A percentile compares a stretch with the other conserved stretches of the same genome.
These are phyloP conservation scores for Sigmodon hispidus DNA, from an alignment of 2,113 vertebrate genomes.

Conservation along the genomic window DNA sequence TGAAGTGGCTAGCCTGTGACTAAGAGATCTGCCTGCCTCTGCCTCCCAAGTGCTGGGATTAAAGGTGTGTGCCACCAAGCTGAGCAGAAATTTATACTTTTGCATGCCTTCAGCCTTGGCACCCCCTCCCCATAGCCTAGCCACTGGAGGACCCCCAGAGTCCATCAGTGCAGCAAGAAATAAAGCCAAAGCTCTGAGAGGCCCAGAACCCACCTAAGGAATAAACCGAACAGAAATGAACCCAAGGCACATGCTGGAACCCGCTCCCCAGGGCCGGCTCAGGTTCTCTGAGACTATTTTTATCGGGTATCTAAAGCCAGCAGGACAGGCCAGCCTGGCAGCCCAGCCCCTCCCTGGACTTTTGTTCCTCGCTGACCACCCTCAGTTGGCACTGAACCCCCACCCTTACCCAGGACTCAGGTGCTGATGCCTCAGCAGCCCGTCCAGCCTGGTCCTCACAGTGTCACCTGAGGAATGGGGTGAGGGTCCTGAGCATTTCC, in stretches of 20 bases:
- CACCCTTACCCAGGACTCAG: not conserved
- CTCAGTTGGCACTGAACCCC: not conserved
- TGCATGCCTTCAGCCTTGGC: fast-evolving
- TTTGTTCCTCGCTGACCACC: fast-evolving
- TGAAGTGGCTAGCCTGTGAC: no score
- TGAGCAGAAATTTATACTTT: not conserved
- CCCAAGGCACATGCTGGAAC: not conserved
- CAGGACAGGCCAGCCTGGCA: no score
- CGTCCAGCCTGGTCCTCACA: no score
- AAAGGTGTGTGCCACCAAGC: not conserved
- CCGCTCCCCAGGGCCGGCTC: not conserved
- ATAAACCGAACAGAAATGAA: not conserved
- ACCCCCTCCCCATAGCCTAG: not conserved
- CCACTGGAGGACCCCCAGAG: no score
- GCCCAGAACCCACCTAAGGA: not conserved
- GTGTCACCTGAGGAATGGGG: not conserved
- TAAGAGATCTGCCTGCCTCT: not conserved
- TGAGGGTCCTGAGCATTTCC: fast-evolving
- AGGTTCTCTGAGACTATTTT: conserved; percentile 75
- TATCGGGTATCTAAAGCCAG: conserved; percentile 33
- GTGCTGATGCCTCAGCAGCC: not conserved
- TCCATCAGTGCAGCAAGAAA: not conserved
- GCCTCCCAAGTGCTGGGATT: not conserved
- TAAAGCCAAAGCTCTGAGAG: not conserved
- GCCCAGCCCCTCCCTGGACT: not conserved